Evolutionary conservation across 2,888 invertebrate genomes (phyloP).

Genomic region (Autographa gamma): DNA sequence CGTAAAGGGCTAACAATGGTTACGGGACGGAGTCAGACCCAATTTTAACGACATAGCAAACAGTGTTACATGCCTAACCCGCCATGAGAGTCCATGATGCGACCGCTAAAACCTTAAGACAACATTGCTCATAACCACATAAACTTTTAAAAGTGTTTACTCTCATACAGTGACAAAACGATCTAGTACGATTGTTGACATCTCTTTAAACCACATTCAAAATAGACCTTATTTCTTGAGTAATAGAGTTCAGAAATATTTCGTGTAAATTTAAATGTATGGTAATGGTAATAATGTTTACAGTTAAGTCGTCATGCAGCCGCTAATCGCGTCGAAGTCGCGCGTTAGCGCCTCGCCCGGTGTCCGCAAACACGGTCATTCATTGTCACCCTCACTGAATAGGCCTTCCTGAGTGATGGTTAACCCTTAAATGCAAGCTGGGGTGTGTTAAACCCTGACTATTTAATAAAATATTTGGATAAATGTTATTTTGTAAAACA

Average conservation of each 20-base stretch:
- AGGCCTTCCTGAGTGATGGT: slow-evolving; percentile 68
- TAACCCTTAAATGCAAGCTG: slow-evolving; percentile 21
- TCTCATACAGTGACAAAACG: slow-evolving; percentile 78
- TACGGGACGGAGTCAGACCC: slow-evolving; percentile 70
- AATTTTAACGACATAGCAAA: slow-evolving; percentile 81
- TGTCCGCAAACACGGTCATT: slow-evolving; percentile 85
- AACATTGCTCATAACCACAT: slow-evolving; percentile 85
- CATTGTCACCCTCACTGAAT: slow-evolving; percentile 84
- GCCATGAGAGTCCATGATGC: slow-evolving; percentile 83
- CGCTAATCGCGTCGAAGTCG: slow-evolving; percentile 86
- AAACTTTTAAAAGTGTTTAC: slow-evolving; percentile 88
- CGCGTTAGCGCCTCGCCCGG: slow-evolving; percentile 88
- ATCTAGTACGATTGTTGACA: slow-evolving; percentile 80
- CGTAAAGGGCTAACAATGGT: slow-evolving; percentile 72
- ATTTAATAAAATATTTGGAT: background rate
- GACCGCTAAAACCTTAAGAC: slow-evolving; percentile 83
- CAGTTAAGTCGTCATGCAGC: slow-evolving; percentile 85
- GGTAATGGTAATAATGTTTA: slow-evolving; percentile 86
- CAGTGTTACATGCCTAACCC: slow-evolving; percentile 65
- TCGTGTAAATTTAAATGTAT: slow-evolving; percentile 46
- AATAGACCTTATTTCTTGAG: slow-evolving; percentile 46
- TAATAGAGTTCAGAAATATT: slow-evolving; percentile 60
- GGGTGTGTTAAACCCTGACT: background rate
- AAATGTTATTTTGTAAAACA: background rate
- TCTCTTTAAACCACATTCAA: slow-evolving; percentile 69